These are phyloP conservation scores for Silurus lanzhouensis DNA, from an alignment of 2,797 vertebrate genomes.

Conservation along the genomic window DNA sequence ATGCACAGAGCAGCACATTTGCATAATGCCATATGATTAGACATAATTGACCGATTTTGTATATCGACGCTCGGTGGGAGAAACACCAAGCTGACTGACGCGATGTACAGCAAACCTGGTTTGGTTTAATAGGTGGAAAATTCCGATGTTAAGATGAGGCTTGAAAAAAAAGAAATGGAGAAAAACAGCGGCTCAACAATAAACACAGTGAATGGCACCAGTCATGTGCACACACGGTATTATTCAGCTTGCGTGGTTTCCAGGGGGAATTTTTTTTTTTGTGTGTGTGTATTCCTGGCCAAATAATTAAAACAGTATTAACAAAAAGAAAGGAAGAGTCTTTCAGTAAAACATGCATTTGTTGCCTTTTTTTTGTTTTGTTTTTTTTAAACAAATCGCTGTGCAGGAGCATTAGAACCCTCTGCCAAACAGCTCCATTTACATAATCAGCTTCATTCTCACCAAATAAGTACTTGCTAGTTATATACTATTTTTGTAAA, in stretches of 20 bases:
- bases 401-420: neutral
- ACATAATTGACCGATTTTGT: slow-evolving; percentile 15
- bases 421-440: neutral
- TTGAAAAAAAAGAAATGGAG: neutral
- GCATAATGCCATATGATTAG: neutral
- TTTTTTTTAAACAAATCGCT: neutral
- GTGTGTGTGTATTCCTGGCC: neutral
- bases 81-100: neutral
- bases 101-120: neutral
- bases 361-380: neutral
- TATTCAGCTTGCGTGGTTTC: neutral
- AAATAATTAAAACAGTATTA: neutral
- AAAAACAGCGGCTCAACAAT: neutral
- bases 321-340: neutral
- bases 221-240: neutral
- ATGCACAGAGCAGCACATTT: slow-evolving; percentile 12
- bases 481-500: too few relatives aligned
- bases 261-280: too few relatives aligned
- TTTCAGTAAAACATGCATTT: neutral
- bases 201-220: neutral
- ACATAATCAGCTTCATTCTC: slow-evolving; percentile 1
- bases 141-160: neutral
- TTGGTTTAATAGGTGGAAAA: neutral
- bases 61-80: neutral
- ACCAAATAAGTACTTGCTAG: neutral